Percentiles rank a stretch among this genome's conserved stretches.
Conservation (phyloP, 2,113 vertebrate species). For the Opisthocomus hoazin region DNA sequence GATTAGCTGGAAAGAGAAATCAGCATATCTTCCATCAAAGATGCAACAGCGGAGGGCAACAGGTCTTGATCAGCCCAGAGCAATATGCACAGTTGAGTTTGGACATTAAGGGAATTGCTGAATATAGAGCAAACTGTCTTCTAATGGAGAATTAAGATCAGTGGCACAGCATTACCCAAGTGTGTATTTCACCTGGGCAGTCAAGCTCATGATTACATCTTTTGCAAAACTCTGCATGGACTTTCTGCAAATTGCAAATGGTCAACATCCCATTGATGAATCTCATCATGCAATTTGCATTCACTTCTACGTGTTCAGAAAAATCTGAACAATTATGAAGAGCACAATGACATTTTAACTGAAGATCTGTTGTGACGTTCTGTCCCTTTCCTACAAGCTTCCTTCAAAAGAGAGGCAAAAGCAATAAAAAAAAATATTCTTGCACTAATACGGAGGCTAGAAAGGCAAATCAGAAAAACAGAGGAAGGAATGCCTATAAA, state of each 20-base stretch:
- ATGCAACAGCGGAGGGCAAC: neutral
- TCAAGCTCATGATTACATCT: neutral
- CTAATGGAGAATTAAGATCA: neutral
- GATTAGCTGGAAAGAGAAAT: neutral
- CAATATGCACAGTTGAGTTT: neutral
- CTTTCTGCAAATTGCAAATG: neutral
- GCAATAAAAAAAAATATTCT: neutral
- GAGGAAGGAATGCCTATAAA: neutral
- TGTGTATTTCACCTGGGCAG: neutral
- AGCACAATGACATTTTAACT: neutral
- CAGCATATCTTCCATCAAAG: neutral
- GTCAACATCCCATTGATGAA: neutral
- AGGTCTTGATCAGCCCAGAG: neutral
- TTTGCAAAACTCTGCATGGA: neutral
- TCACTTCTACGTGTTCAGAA: neutral
- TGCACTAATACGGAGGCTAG: neutral
- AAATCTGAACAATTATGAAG: neutral
- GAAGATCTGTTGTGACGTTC: neutral
- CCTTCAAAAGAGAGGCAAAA: neutral
- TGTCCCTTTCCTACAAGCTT: neutral
- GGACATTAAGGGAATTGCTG: neutral
- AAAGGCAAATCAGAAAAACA: neutral
- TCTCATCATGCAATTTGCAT: neutral
- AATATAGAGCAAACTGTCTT: neutral
- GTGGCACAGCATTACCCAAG: neutral